Conservation (phyloP, 2,113 vertebrate species). For the Tor tambroides region DNA sequence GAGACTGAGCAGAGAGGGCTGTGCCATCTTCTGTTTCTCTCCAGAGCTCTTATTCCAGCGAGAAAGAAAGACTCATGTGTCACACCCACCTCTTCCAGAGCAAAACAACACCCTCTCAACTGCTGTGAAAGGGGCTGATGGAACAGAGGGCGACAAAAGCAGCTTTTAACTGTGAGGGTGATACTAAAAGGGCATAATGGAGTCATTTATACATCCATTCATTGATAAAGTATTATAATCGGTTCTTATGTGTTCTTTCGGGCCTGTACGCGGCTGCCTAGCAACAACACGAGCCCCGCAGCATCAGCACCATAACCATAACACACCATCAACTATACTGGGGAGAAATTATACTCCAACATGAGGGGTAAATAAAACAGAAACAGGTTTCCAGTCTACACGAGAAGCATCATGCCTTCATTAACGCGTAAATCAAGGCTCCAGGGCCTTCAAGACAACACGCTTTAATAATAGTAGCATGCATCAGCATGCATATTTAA, state of each 20-base stretch:
- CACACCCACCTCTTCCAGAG: slow-evolving; percentile 24
- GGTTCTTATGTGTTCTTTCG: neutral
- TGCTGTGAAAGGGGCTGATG: neutral
- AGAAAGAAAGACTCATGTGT: neutral
- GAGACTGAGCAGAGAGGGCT: neutral
- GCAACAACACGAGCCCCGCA: slow-evolving; percentile 71
- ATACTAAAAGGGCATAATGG: neutral
- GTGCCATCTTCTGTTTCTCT: slow-evolving; percentile 20
- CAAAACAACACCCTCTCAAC: slow-evolving; percentile 39
- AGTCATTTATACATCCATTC: neutral
- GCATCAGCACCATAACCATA: slow-evolving; percentile 28
- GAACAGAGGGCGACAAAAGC: neutral
- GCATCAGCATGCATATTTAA: neutral
- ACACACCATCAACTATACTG: neutral
- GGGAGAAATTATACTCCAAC: neutral
- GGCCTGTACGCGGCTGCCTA: slow-evolving; percentile 71
- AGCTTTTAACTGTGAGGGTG: neutral
- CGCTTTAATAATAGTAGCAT: neutral
- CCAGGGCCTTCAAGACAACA: neutral
- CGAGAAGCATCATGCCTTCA: no score
- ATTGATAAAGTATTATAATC: neutral
- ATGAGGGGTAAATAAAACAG: no score
- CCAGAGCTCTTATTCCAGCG: slow-evolving; percentile 14
- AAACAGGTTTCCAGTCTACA: neutral
- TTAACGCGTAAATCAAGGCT: neutral